Base-by-base conservation (phyloP, 2,113 vertebrate species). In the Prietella phreatophila region DNA sequence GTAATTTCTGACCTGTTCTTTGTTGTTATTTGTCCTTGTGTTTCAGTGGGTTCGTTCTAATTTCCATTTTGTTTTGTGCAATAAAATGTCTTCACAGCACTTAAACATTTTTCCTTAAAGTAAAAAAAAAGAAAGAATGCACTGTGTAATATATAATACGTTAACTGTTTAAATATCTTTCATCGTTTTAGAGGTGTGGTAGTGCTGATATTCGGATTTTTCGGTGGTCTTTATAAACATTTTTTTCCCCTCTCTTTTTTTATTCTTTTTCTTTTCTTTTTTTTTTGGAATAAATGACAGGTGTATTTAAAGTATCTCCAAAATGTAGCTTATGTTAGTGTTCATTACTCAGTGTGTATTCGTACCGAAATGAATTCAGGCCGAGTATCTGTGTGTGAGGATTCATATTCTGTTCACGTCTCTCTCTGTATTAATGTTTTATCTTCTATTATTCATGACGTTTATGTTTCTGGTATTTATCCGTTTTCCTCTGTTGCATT, bases 391-490 rank as follows among this genome's bases (percentile, higher is more conserved):
- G 14, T 80, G 30, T 60, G 56, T 56, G 53, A 80, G 78, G 50
- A 56, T 80, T 33, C 15, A 55, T 30, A 36, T 58, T 60, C 78
- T 36, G 50, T 55, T 80, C 42, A 5, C 4, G 0, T 76, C 39
- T 47, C 39, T 47, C 50, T 50, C 42, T 78, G n/a, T 79, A 7
- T 39, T 20, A 17, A 22, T 85, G 33, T 39, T 73, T 25, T 85
- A 20, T 75, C 39, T 83, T 82, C 15, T 79, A 20, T 79, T 22
- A 36, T 85, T n/a, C 56, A 25, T 86, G 47, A 14, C 3, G 39
- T 65, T 89, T 30, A 7, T 20, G 11, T 60, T 82, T 73, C 61
- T 42, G 8, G 89, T 50, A 60, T 87, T 79, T 89, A 76, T 47
- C 55, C 85, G 42, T 85, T n/a, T 80, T 79, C 47, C 53, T 85